phyloP scores from a whole-genome alignment of 2,797 vertebrate genomes.

The Coreius guichenoti region DNA sequence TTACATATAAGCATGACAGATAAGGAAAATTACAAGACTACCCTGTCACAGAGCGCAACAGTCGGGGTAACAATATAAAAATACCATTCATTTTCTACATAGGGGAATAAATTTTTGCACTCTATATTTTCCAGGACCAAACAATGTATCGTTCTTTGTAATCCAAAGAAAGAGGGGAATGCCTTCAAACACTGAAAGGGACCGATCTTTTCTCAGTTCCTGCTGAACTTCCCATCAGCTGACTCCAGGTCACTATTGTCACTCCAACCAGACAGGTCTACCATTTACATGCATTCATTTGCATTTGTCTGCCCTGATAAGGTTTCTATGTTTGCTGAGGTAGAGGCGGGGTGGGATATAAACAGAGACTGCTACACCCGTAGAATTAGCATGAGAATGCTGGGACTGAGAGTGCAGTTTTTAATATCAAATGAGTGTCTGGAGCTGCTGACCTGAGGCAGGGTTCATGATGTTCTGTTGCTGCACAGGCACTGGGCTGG shows the following conservation, averaged over 20 bases:
- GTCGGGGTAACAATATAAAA: background rate
- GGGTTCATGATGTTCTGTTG: constrained; percentile 93
- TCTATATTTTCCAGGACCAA: constrained; percentile 2
- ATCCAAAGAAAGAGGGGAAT: constrained; percentile 17
- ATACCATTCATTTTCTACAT: background rate
- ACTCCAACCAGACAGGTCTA: constrained; percentile 15
- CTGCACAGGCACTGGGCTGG: constrained; percentile 85
- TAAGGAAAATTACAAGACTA: background rate
- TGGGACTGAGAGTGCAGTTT: constrained; percentile 1
- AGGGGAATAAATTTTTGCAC: background rate
- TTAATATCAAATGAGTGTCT: constrained; percentile 13
- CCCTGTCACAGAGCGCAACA: background rate
- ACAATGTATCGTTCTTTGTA: background rate
- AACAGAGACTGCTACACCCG: constrained; percentile 30
- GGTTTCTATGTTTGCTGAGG: constrained; percentile 21
- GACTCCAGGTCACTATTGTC: constrained; percentile 61
- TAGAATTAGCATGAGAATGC: constrained; percentile 38
- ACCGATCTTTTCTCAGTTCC: constrained; percentile 72
- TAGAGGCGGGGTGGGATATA: constrained; percentile 17
- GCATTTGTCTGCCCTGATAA: constrained; percentile 26
- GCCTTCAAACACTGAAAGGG: constrained; percentile 73
- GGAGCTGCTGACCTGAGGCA: constrained; percentile 79
- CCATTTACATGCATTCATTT: constrained; percentile 34
- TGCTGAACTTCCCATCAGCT: constrained; percentile 65
- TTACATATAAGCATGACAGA: background rate